Percentiles rank a stretch among this genome's conserved stretches.
Evolutionary conservation across 2,113 vertebrate species (phyloP).

Genomic region (Lophotis ruficrista): DNA sequence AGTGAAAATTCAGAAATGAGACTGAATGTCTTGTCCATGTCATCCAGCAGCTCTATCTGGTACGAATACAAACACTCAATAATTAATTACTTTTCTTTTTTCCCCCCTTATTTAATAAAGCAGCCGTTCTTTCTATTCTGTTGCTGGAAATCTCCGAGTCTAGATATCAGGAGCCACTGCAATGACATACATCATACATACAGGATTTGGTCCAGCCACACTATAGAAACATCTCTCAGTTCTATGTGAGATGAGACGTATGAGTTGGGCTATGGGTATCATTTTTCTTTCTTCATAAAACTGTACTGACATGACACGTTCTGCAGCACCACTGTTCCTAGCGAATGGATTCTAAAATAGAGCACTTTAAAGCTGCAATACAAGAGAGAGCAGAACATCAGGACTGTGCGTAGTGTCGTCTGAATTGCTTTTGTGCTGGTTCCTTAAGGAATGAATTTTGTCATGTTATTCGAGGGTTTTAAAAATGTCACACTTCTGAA

Average conservation of each 20-base stretch:
- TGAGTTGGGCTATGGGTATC: constrained; percentile 14
- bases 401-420: neutral
- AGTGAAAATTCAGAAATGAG: neutral
- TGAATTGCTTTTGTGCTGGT: neutral
- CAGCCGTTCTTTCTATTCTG: constrained; percentile 68
- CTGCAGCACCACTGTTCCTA: constrained; percentile 73
- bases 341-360: constrained; percentile 61
- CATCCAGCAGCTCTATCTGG: constrained; percentile 34
- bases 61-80: constrained; percentile 47
- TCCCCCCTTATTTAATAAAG: neutral
- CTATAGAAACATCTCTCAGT: constrained; percentile 49
- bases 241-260: constrained; percentile 6
- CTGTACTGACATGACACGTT: constrained; percentile 35
- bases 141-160: constrained; percentile 57
- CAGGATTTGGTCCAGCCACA: constrained; percentile 66
- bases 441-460: neutral
- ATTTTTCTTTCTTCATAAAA: constrained; percentile 4
- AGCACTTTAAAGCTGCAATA: constrained; percentile 85
- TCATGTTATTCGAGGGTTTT: constrained; percentile 43
- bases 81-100: neutral
- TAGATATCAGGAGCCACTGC: constrained; percentile 52
- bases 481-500: constrained; percentile 17
- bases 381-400: constrained; percentile 38
- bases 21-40: neutral
- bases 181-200: neutral